These are phyloP conservation scores for Neogale vison DNA, from an alignment of 2,113 vertebrate genomes.

Conservation along the genomic window DNA sequence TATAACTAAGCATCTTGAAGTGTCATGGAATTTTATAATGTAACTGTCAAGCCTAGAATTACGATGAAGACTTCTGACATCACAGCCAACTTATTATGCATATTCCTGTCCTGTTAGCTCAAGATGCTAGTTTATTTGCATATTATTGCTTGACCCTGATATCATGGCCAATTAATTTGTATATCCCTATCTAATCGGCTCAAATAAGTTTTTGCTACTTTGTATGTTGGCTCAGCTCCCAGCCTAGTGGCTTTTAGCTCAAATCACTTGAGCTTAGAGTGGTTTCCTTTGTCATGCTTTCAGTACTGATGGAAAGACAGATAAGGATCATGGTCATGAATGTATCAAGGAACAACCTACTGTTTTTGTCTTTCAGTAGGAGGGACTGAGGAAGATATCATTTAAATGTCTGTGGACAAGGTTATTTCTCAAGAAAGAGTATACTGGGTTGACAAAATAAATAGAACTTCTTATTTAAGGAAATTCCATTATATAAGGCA, in stretches of 20 bases:
- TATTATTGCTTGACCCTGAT: slow-evolving; percentile 73
- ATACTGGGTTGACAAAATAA: not conserved
- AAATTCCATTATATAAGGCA: not conserved
- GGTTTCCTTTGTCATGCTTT: slow-evolving; percentile 55
- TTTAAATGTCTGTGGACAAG: not conserved
- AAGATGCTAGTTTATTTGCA: slow-evolving; percentile 69
- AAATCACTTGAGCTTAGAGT: slow-evolving; percentile 44
- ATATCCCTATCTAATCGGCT: slow-evolving; percentile 76
- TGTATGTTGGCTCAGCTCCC: slow-evolving; percentile 72
- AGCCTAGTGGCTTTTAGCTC: slow-evolving; percentile 63
- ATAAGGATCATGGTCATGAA: not conserved
- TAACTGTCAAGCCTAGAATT: slow-evolving; percentile 67
- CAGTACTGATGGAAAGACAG: not conserved
- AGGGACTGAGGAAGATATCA: not conserved
- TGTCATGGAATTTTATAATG: slow-evolving; percentile 55
- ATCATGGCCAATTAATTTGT: slow-evolving; percentile 73
- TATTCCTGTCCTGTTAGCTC: slow-evolving; percentile 62
- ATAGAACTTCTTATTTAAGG: not conserved
- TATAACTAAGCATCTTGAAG: slow-evolving; percentile 57
- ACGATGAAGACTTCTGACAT: slow-evolving; percentile 62
- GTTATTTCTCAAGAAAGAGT: not conserved
- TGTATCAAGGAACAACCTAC: not conserved
- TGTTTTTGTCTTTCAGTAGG: not conserved
- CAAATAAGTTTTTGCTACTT: slow-evolving; percentile 73
- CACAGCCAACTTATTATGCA: slow-evolving; percentile 68